These are phyloP conservation scores for Cryptotis parvus DNA, from an alignment of 2,113 vertebrate genomes.

Conservation along the genomic window DNA sequence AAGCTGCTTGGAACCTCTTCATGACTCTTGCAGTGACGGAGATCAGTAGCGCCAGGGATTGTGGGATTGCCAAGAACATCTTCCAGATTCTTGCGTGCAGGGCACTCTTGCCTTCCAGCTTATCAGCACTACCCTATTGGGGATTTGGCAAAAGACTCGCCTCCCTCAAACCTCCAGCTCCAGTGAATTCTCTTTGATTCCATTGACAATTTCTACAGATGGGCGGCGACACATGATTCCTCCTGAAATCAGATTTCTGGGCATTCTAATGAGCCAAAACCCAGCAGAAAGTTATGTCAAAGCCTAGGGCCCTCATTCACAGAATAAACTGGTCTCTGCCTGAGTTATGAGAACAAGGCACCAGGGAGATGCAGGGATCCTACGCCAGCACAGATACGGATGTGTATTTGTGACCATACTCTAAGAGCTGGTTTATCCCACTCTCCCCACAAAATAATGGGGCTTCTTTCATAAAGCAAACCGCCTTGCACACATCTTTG, in stretches of 20 bases:
- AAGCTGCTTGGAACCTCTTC: neutral
- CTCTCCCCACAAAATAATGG: neutral
- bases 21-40: neutral
- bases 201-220: too few species aligned
- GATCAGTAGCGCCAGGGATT: fast-evolving
- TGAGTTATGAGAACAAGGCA: neutral
- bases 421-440: neutral
- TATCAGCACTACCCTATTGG: neutral
- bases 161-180: neutral
- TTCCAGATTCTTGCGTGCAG: neutral
- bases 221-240: neutral
- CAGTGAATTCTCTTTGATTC: neutral
- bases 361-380: neutral
- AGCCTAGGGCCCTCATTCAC: neutral
- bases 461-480: neutral
- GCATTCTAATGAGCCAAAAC: neutral
- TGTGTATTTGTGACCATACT: neutral
- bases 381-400: too few species aligned
- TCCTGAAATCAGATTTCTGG: conserved; percentile 17
- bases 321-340: conserved; percentile 5
- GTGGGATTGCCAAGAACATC: neutral
- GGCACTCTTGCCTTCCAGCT: neutral
- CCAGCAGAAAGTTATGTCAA: neutral
- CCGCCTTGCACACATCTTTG: neutral
- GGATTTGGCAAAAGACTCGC: neutral